Evolutionary conservation across 2,113 vertebrate genomes (phyloP).

Genomic region (Dasyornis broadbenti): DNA sequence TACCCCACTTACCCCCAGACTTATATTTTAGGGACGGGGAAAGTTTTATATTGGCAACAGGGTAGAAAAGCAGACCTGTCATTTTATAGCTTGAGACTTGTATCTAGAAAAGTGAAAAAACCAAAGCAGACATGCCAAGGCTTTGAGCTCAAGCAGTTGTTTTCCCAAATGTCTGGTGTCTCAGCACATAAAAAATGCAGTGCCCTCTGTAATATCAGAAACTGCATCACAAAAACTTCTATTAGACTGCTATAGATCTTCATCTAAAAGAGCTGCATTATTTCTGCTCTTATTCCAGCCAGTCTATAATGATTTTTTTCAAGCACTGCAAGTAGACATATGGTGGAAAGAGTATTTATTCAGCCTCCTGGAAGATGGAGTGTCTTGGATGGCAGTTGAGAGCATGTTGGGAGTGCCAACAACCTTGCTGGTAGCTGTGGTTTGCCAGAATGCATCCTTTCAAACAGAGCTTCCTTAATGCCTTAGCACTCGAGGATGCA

Average conservation of each 20-base stretch:
- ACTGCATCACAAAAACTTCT: not conserved
- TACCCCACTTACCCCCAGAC: accelerated
- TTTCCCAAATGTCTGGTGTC: not conserved
- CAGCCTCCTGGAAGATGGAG: not conserved
- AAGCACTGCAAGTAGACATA: not conserved
- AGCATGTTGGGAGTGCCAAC: not conserved
- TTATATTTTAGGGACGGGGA: not conserved
- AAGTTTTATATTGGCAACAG: not conserved
- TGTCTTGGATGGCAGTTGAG: not conserved
- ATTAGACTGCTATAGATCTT: not conserved
- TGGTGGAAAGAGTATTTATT: not conserved
- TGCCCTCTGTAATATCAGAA: not conserved
- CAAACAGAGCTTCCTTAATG: not conserved
- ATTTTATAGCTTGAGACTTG: not conserved
- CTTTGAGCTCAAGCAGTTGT: not conserved
- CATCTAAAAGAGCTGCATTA: not conserved
- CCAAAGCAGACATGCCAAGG: not conserved
- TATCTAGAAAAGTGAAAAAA: not conserved
- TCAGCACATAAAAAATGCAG: not conserved
- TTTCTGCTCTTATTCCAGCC: not conserved
- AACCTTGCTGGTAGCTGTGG: not conserved
- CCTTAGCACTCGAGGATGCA: not conserved
- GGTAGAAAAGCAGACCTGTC: not conserved
- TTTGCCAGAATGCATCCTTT: not conserved
- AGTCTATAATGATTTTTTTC: not conserved